A percentile compares a stretch with the other conserved stretches of the same genome.
phyloP scores from a whole-genome alignment of 2,113 vertebrate species.

The Neodon shergylaensis region DNA sequence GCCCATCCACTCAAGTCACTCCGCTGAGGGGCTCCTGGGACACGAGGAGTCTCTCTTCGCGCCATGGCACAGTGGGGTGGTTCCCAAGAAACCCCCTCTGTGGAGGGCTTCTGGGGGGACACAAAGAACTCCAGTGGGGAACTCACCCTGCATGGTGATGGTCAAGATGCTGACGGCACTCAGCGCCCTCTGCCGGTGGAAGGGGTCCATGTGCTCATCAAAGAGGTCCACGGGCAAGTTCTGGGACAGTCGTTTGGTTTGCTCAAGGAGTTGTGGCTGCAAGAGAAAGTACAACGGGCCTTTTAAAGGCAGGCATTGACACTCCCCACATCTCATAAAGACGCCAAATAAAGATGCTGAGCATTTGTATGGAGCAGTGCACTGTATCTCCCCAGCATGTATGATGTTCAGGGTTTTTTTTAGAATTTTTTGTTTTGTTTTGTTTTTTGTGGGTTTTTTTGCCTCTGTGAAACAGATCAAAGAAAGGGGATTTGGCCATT shows the following conservation, averaged over 20 bases:
- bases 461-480: background rate
- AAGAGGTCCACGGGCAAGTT: constrained; percentile 87
- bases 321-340: background rate
- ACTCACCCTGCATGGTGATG: constrained; percentile 96
- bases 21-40: background rate
- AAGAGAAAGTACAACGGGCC: background rate
- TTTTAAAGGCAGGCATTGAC: background rate
- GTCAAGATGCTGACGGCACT: constrained; percentile 97
- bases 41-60: background rate
- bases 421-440: too few relatives aligned
- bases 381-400: background rate
- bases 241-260: constrained; percentile 86
- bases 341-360: background rate
- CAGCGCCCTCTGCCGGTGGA: constrained; percentile 91
- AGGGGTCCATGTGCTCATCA: constrained; percentile 81
- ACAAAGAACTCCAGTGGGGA: background rate
- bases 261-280: constrained; percentile 71
- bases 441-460: background rate
- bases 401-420: background rate
- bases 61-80: background rate
- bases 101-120: background rate
- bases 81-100: background rate
- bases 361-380: background rate
- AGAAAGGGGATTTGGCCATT: background rate
- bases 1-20: background rate